Evolutionary conservation across 2,888 invertebrate species (phyloP), one percentile per base, ranked within the genome.

Genomic region (Platynereis dumerilii): DNA sequence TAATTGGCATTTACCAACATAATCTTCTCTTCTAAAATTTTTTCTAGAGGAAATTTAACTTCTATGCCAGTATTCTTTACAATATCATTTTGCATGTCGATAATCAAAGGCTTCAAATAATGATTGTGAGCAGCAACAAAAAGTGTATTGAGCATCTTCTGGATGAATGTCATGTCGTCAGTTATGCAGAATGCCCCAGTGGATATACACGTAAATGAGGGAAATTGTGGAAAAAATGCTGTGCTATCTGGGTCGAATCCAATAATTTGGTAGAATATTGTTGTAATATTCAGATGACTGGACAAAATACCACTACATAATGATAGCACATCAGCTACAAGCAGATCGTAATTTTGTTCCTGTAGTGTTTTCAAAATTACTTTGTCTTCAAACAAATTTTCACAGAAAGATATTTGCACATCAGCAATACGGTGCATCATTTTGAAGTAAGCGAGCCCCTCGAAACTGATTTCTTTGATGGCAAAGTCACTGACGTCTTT

Each of bases 131-230:
- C 1, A 12, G 39, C 7, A 34, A 55, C 42, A 1, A 24, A 17
- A 24, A 55, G 5, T 3, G 44, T 20, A 44, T 54, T 61, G 7
- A 12, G 15, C 20, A 54, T 17, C 24, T 55, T 34, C 55, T 61
- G 55, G n/a, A 26, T 26, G 22, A 61, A 55, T 26, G 28, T 12
- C 61, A 61, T 61, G n/a, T 61, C 61, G 45, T 55, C 61, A 15
- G 42, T 34, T 7, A 42, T 55, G n/a, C 61, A 55, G 42, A 17
- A 12, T 17, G 17, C 17, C 12, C 42, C 42, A 10, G 17, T 42
- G 17, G 10, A 42, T 12, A 17, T 10, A 42, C 42, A 42, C 42
- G 17, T 17, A 42, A 42, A 42, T 12, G 42, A 42, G 10, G 42
- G 42, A 10, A 42, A 12, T 17, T 42, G 42, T 42, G 42, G 42